Base-by-base conservation (phyloP, 2,888 invertebrate genomes). In the Noctua janthe region DNA sequence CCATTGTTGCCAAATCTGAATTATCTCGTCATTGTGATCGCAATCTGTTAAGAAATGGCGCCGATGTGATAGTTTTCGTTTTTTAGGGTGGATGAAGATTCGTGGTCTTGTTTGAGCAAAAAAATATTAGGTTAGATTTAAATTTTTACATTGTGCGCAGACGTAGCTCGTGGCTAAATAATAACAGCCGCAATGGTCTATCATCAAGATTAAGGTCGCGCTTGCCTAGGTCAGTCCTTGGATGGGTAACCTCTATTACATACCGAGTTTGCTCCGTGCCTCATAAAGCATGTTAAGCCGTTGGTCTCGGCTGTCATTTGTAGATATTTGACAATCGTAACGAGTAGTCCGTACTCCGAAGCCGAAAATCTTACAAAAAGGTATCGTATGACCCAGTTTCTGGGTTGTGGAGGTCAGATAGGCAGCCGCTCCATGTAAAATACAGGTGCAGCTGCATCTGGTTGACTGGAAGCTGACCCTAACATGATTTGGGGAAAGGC, bases 31-130 rank as follows among this genome's bases (percentile, higher is more conserved):
- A 81, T 17, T 56, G 29, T 74, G 73, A 62, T 74, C 69, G 89
- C 87, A 87, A 87, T 88, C 77, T n/a, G 74, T 86, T 82, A 69
- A 62, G 71, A 88, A 86, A 88, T 76, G 74, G 29, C 62, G 67
- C 35, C 56, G 35, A 70, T 74, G 17, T 71, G 20, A 76, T 74
- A 20, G 29, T 71, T n/a, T n/a, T n/a, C 2, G 10, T 29, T 73
- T 70, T 71, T 70, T 56, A 23, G 7, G n/a, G 5, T 47, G 10
- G 15, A 3, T 39, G 13, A 49, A 15, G 56, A 29, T n/a, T 13
- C 13, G 23, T 10, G 51, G n/a, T 66, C 13, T 47, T 29, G n/a
- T 11, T 67, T n/a, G 47, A 47, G n/a, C 1, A 47, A 47, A 69
- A 47, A 39, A 1, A 56, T 56, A 2, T 54, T 20, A 1, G 2